Evolutionary conservation across 53 echinoderm and acorn worm species (phyloP), one percentile per base, ranked within the genome.

Genomic region (Stichopus horrens): DNA sequence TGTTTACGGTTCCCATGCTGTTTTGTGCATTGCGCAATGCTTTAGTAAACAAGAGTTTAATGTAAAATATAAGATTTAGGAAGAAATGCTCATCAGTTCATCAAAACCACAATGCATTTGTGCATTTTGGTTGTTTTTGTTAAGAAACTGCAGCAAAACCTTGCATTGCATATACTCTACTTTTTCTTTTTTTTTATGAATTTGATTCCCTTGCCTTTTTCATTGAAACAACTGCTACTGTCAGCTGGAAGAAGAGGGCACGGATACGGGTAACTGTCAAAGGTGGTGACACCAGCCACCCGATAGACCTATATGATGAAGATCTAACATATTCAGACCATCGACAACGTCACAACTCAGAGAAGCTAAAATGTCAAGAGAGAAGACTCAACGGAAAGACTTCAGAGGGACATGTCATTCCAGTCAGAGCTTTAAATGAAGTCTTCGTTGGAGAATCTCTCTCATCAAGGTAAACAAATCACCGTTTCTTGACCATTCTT

Each of bases 361-460:
- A 94, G 86, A 76, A 88, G 54, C 74, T 76, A 37, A 87, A 96
- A 63, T 86, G 91, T 14, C 76, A 94, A n/a, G 92, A 88, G 60
- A 37, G 86, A 16, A 88, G 79, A 58, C 83, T 89, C 52, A 84
- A 79, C 7, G 95, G 94, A 55, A 92, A 96, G 0, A 37, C 54
- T 52, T 63, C 23, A 23, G 87, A 74, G 5, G 58, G 54, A 4
- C 83, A 89, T 22, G 91, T 99, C 9, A 89, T 99, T 54, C 99
- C 96, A 13, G 90, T 96, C 53, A 86, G 94, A 71, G 99, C 99
- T 1, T 87, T 99, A 20, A 99, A 99, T 86, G 99, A 98, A 86
- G 96, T 99, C 77, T 99, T 94, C 59, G 91, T 99, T 56, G 99
- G 99, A 55, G 99, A 99, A 77, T 96, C 99, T 6, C 87, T 99